These are phyloP conservation scores for Zapus hudsonius DNA, from an alignment of 2,113 vertebrate species.

Conservation along the genomic window DNA sequence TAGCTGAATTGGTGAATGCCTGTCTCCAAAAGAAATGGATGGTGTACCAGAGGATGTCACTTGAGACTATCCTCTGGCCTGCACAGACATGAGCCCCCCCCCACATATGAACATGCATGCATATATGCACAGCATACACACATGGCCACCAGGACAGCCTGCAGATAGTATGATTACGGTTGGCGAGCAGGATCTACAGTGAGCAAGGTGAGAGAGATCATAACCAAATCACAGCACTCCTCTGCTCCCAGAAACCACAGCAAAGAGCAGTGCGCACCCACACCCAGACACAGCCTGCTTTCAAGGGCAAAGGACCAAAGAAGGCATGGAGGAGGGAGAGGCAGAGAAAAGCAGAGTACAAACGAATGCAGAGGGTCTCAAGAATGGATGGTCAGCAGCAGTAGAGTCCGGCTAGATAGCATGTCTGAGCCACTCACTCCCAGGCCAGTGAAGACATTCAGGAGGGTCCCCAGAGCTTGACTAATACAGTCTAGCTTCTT, in stretches of 20 bases:
- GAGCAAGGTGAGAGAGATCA: neutral
- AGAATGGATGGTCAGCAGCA: neutral
- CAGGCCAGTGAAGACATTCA: neutral
- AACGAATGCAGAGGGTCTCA: neutral
- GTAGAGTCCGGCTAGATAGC: fast-evolving
- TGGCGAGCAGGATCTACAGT: neutral
- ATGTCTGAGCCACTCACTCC: neutral
- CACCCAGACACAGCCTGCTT: neutral
- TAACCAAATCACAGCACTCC: neutral
- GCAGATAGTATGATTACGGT: too few species aligned
- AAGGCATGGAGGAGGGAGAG: neutral
- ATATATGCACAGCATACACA: too few species aligned
- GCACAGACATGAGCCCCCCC: too few species aligned
- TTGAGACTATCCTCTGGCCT: too few species aligned
- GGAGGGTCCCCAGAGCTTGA: neutral
- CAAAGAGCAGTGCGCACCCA: neutral
- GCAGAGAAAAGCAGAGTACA: too few species aligned
- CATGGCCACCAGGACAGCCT: too few species aligned
- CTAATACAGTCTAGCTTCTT: too few species aligned
- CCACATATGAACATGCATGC: too few species aligned
- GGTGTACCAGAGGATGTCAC: too few species aligned
- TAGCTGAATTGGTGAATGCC: too few species aligned
- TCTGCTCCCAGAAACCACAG: neutral
- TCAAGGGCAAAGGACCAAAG: neutral
- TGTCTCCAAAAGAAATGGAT: too few species aligned